These are phyloP conservation scores for Odocoileus hemionus DNA, from an alignment of 2,113 vertebrate genomes.

Conservation along the genomic window DNA sequence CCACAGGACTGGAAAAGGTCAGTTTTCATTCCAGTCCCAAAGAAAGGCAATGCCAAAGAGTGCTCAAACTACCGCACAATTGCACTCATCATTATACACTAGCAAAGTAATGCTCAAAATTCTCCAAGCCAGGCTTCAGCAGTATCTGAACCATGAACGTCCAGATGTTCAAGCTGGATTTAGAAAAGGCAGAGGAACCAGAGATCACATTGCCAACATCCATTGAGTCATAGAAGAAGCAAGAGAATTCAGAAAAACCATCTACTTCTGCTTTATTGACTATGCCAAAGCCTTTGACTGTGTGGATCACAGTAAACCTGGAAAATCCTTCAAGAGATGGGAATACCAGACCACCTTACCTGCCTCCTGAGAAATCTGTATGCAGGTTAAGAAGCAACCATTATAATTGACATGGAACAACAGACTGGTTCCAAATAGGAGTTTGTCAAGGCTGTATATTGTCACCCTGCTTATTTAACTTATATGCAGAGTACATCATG, in stretches of 20 bases:
- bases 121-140: background rate
- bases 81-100: background rate
- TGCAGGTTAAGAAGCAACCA: background rate
- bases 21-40: background rate
- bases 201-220: background rate
- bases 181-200: background rate
- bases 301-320: background rate
- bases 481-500: background rate
- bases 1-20: background rate
- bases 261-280: background rate
- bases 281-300: background rate
- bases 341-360: background rate
- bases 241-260: background rate
- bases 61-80: accelerated
- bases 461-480: background rate
- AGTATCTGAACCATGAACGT: background rate
- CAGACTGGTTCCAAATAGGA: background rate
- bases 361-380: background rate
- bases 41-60: background rate
- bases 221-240: background rate
- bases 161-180: background rate
- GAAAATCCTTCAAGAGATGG: background rate
- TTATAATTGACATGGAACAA: background rate
- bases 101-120: background rate
- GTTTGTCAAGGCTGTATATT: background rate